Conservation (phyloP, 2,113 vertebrate genomes). For the Thymallus thymallus region DNA sequence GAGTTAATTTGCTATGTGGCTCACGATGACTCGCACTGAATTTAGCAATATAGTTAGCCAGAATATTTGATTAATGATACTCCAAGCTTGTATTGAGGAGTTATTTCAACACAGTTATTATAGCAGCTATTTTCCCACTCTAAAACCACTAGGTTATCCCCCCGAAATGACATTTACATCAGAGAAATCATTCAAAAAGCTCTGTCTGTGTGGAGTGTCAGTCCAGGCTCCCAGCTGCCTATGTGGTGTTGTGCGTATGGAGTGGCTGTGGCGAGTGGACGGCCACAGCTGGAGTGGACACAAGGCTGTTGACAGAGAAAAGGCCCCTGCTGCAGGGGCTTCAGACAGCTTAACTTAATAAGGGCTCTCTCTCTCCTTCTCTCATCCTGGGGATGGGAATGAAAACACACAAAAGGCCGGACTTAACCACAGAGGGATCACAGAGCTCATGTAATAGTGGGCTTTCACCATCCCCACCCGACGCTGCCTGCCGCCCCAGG, state of each 20-base stretch:
- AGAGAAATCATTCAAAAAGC: no score
- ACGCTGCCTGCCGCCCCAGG: background rate
- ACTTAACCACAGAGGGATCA: constrained; percentile 34
- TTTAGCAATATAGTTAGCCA: background rate
- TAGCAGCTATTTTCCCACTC: background rate
- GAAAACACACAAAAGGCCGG: constrained; percentile 13
- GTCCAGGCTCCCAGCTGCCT: no score
- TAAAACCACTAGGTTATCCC: background rate
- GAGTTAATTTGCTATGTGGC: background rate
- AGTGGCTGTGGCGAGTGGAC: constrained; percentile 28
- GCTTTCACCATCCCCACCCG: background rate
- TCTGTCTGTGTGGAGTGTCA: no score
- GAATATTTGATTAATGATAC: background rate
- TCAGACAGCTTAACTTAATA: constrained; percentile 55
- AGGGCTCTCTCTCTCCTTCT: constrained; percentile 9
- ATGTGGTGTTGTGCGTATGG: background rate
- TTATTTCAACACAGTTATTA: background rate
- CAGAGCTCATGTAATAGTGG: constrained; percentile 24
- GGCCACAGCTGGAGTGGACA: constrained; percentile 48
- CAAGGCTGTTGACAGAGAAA: constrained; percentile 70
- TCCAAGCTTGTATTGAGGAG: background rate
- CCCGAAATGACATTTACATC: background rate
- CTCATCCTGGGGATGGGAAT: constrained; percentile 9
- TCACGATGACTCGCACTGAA: background rate
- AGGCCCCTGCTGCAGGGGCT: constrained; percentile 57